A percentile compares a stretch with the other conserved stretches of the same genome.
Conservation (phyloP, 2,797 vertebrate genomes). For the Tapera naevia region DNA sequence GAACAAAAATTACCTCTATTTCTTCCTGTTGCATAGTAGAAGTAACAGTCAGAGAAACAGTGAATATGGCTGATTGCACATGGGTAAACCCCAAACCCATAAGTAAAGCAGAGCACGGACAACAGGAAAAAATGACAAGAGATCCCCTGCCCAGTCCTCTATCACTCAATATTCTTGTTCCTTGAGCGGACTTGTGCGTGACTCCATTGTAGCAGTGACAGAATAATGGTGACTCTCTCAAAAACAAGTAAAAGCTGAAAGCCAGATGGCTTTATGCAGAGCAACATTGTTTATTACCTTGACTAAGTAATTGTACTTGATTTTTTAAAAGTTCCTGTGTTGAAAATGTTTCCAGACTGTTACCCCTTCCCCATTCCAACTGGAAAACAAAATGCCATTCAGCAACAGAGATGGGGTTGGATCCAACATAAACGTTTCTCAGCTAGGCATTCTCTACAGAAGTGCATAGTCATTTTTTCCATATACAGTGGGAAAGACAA, state of each 20-base stretch:
- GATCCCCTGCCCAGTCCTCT: background rate
- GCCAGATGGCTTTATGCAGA: conserved; percentile 20
- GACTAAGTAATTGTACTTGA: conserved; percentile 24
- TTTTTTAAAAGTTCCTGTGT: conserved; percentile 51
- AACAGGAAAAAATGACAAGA: background rate
- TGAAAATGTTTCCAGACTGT: conserved; percentile 75
- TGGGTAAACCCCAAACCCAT: background rate
- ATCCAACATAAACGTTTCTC: conserved; percentile 80
- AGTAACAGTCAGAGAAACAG: accelerated
- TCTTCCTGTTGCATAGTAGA: background rate
- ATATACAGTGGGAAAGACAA: conserved; percentile 79
- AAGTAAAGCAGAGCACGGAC: background rate
- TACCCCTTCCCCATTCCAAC: conserved; percentile 66
- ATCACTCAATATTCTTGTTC: background rate
- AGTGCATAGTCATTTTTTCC: conserved; percentile 79
- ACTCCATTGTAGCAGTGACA: background rate
- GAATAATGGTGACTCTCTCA: background rate
- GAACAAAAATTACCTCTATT: background rate
- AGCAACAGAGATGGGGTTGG: conserved; percentile 75
- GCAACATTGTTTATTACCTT: conserved; percentile 41
- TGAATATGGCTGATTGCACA: background rate
- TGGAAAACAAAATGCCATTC: conserved; percentile 79
- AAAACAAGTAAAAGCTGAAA: background rate
- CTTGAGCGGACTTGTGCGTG: background rate
- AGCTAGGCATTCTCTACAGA: conserved; percentile 72